A percentile compares a stretch with the other conserved stretches of the same genome.
Evolutionary conservation across 2,888 invertebrate species (phyloP).

Genomic region (Sepiola atlantica): DNA sequence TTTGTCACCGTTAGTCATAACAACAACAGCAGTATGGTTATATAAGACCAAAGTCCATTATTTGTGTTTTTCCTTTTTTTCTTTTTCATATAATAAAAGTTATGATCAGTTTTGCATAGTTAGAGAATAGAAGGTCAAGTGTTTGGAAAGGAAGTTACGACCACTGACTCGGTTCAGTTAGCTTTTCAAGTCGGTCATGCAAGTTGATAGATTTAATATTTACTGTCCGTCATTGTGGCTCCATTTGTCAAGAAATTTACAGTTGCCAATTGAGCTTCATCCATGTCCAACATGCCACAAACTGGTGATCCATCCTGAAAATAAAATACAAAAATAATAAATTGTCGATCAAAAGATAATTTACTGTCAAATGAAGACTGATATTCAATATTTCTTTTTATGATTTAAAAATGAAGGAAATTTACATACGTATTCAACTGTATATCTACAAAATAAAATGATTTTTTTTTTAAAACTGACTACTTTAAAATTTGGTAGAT

Average conservation of each 20-base stretch:
- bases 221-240: constrained; percentile 38
- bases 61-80: neutral
- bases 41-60: neutral
- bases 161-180: neutral
- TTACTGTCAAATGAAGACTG: neutral
- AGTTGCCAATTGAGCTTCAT: constrained; percentile 39
- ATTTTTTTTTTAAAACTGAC: no score
- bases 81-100: no score
- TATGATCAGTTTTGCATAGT: neutral
- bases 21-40: neutral
- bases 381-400: no score
- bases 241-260: constrained; percentile 38
- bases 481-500: no score
- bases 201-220: constrained; percentile 39
- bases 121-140: neutral
- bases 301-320: constrained; percentile 41
- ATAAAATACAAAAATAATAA: neutral
- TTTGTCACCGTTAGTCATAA: neutral
- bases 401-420: no score
- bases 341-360: neutral
- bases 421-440: no score
- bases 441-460: no score
- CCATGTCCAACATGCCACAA: constrained; percentile 45
- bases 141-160: neutral
- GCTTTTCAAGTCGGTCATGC: neutral